Base-by-base conservation (phyloP, 2,888 invertebrate genomes). In the Pachycephus smyrnensis region DNA sequence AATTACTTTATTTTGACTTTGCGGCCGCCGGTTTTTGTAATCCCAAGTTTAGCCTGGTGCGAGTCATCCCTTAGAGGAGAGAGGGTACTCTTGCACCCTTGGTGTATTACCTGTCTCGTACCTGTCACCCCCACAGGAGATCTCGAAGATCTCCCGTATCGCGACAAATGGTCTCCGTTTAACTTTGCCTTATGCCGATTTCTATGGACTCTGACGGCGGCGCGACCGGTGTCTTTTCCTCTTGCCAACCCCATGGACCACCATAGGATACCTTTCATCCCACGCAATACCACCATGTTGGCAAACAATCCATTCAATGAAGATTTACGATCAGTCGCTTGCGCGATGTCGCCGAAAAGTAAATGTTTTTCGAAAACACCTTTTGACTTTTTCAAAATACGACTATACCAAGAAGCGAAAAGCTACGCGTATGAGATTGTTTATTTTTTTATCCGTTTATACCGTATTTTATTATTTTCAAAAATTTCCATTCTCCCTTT, bases 1-100 rank as follows among this genome's bases (percentile, higher is more conserved):
- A 90, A 90, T 88, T 86, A 88, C 86, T 89, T 88, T 90, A 90
- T 90, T 90, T 90, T 90, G 90, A 90, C 89, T 89, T 87, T 87
- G 87, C 85, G 88, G 88, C 88, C 73, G 74, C 74, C 74, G 74
- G 23, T 74, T 74, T 74, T 74, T 74, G 74, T 74, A 30, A 30
- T 30, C 74, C 55, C 55, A 23, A 55, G 23, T 55, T 55, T 55
- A 55, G 23, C 55, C 55, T 55, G 55, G 55, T 55, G 55, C 55
- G 55, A 55, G 55, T 55, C 55, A 55, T 74, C n/a, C 37, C 74
- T 33, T 30, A 36, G 36, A 33, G 36, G 37, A 74, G 36, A 74
- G 30, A 23, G 36, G 37, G 2, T 23, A 74, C 74, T 33, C 35
- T 35, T 33, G 15, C 71, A 71, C 71, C 71, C 71, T 23, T 74